These are phyloP conservation scores for Lathronympha strigana DNA, from an alignment of 2,888 invertebrate species.

Conservation along the genomic window DNA sequence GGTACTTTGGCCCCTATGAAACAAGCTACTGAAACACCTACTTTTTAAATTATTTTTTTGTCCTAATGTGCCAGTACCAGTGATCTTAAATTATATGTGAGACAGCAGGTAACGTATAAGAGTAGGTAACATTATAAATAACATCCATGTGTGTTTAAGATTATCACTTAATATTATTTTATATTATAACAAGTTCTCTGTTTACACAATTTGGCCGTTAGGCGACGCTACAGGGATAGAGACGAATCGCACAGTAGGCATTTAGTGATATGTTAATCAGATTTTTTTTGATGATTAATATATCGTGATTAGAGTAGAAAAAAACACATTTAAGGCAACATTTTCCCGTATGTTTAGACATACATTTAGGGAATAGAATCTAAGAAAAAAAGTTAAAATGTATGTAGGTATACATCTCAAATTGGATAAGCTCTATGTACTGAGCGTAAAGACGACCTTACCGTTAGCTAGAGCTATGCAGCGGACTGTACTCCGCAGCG, in stretches of 20 bases:
- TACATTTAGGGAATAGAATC: conserved; percentile 11
- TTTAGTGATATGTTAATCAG: conserved; percentile 20
- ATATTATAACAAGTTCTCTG: conserved; percentile 14
- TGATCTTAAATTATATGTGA: conserved; percentile 1
- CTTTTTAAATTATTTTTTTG: too few species aligned
- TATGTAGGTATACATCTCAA: conserved; percentile 17
- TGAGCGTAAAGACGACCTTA: conserved; percentile 28
- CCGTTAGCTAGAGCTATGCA: conserved; percentile 28
- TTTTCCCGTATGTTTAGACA: conserved; percentile 17
- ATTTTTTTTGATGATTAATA: background rate
- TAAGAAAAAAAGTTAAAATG: conserved; percentile 18
- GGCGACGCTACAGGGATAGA: conserved; percentile 21
- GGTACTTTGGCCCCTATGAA: background rate
- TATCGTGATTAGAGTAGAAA: conserved; percentile 1
- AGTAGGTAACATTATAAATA: conserved; percentile 15
- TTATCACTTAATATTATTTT: conserved; percentile 11
- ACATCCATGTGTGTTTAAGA: conserved; percentile 19
- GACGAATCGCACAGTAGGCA: conserved; percentile 15
- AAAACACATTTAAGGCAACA: conserved; percentile 26
- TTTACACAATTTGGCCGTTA: conserved; percentile 16
- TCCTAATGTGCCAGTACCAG: background rate
- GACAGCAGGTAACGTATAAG: background rate
- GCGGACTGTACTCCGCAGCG: conserved; percentile 47
- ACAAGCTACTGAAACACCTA: too few species aligned
- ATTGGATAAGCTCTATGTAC: conserved; percentile 46